Evolutionary conservation across 2,888 invertebrate genomes (phyloP).

Genomic region (Dasypolia templi): DNA sequence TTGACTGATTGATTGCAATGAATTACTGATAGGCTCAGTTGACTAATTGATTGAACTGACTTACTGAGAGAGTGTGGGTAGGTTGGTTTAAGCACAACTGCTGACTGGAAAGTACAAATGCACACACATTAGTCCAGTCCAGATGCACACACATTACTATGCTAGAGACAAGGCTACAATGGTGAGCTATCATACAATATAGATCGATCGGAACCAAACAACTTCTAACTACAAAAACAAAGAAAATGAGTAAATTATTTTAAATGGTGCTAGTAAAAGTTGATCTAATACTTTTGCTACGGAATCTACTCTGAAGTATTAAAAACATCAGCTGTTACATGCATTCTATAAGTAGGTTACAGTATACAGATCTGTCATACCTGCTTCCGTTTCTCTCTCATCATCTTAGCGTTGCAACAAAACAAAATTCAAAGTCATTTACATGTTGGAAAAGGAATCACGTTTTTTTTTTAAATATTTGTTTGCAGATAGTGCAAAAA

Average conservation of each 20-base stretch:
- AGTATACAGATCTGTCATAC: not conserved
- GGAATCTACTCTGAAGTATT: not conserved
- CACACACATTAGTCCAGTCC: too few species aligned
- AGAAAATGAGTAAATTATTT: too few species aligned
- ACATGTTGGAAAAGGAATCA: not conserved
- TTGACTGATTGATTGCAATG: not conserved
- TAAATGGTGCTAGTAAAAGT: too few species aligned
- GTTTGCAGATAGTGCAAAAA: too few species aligned
- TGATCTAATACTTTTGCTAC: not conserved
- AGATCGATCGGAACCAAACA: too few species aligned
- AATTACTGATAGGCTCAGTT: not conserved
- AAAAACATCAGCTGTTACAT: not conserved
- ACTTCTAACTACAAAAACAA: not conserved
- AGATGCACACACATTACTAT: too few species aligned
- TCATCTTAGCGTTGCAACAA: constrained; percentile 23
- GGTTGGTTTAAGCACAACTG: not conserved
- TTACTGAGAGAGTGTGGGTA: too few species aligned
- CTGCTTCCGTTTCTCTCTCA: constrained; percentile 5
- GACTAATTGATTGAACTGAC: too few species aligned
- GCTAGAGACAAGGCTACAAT: not conserved
- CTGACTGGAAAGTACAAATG: too few species aligned
- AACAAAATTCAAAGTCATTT: constrained; percentile 15
- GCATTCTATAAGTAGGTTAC: not conserved
- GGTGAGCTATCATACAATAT: not conserved
- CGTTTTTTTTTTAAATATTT: too few species aligned